A percentile compares a stretch with the other conserved stretches of the same genome.
Evolutionary conservation across 2,797 vertebrate genomes (phyloP).

Genomic region (Lepus townsendii): DNA sequence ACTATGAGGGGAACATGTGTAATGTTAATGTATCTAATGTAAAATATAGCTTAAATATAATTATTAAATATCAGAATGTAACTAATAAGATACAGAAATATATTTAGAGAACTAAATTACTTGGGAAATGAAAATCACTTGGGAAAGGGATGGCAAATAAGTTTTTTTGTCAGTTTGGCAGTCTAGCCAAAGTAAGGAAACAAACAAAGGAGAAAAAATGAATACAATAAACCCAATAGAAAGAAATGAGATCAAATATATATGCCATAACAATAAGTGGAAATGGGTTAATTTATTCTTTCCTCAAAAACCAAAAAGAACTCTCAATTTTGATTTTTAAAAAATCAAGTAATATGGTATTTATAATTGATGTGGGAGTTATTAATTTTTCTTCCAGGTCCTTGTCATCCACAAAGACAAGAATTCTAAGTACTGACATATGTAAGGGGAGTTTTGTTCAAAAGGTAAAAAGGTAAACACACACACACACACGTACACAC

Average conservation of each 20-base stretch:
- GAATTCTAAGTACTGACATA: no score
- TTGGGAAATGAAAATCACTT: background rate
- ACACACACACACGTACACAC: no score
- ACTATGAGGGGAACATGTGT: background rate
- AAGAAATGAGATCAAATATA: conserved; percentile 28
- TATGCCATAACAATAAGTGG: background rate
- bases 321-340: background rate
- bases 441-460: no score
- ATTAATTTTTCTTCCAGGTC: no score
- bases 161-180: background rate
- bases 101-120: conserved; percentile 28
- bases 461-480: no score
- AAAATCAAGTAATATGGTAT: background rate
- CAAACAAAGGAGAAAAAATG: background rate
- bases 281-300: background rate
- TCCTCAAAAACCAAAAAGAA: conserved; percentile 43
- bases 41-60: conserved; percentile 28
- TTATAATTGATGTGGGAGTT: background rate
- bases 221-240: background rate
- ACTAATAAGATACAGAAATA: background rate
- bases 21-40: background rate
- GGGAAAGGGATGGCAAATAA: background rate
- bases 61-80: conserved; percentile 50
- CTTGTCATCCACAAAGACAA: no score
- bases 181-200: conserved; percentile 49